Evolutionary conservation across 2,113 vertebrate genomes (phyloP), one percentile per base, ranked within the genome.

Genomic region (Pontoporia blainvillei): DNA sequence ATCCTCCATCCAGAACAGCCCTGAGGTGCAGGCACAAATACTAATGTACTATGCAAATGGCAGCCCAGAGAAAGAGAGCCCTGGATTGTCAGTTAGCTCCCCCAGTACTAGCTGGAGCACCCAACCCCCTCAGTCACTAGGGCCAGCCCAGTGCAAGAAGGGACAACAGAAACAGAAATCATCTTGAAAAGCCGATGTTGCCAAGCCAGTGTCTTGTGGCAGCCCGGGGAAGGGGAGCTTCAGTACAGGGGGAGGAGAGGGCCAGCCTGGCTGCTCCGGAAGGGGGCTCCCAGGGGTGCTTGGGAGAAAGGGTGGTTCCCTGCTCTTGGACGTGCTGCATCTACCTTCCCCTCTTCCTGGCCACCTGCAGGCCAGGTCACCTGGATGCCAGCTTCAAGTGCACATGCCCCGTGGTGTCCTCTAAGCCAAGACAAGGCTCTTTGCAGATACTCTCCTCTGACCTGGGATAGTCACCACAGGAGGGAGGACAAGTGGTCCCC

Each of bases 61-160:
- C 57, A 92, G 81, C 41, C 96, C 94, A 34, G 59, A 97, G 92
- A 96, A 91, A 46, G 71, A 31, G 52, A 94, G 66, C 79, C 86
- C 88, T 82, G 86, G 78, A 96, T 76, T 97, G 85, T 89, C 94
- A 95, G 64, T 98, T 71, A 98, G 86, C 85, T 96, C 57, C 93
- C 95, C 36, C 92, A 93, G 59, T 46, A 54, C 66, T 83, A 44
- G 49, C 59, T 10, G 17, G 64, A 52, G 59, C 23, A 25, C 54
- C 54, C 54, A 1, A 72, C 36, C 90, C 93, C 86, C 44, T 92
- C 34, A 18, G 93, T 71, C 46, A 20, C n/a, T n/a, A 64, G 10
- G 94, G 54, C 69, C 78, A 89, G 76, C 41, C 25, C 94, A 62
- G 79, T 46, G 86, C 41, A 96, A 27, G 57, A 96, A 73, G 46